Percentiles rank a stretch among this genome's conserved stretches.
phyloP scores from a whole-genome alignment of 1,140 invertebrate genomes.

The Aethina tumida region DNA sequence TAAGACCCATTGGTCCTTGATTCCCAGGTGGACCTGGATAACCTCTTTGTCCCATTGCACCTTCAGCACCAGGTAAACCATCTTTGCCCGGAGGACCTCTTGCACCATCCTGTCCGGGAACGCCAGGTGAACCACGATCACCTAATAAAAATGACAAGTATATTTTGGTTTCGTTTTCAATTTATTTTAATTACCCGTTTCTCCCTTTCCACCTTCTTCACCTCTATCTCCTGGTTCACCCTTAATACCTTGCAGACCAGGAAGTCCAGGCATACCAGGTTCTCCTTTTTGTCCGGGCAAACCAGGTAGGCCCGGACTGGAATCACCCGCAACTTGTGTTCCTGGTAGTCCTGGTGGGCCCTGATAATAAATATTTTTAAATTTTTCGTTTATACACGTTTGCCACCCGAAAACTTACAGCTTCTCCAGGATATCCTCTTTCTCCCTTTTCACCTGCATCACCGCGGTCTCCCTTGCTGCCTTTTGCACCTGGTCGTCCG shows the following conservation, averaged over 20 bases:
- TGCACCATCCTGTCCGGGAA: constrained; percentile 21
- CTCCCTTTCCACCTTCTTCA: constrained; percentile 32
- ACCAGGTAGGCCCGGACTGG: constrained; percentile 18
- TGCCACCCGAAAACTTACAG: constrained; percentile 8
- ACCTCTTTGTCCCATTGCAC: constrained; percentile 29
- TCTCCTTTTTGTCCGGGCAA: constrained; percentile 29
- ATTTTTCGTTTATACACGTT: neutral
- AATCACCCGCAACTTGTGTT: constrained; percentile 21
- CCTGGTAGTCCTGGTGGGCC: constrained; percentile 34
- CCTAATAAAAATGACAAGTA: constrained; percentile 21
- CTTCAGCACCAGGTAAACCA: constrained; percentile 30
- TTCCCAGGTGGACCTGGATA: constrained; percentile 28
- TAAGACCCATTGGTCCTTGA: constrained; percentile 27
- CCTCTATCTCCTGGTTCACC: constrained; percentile 39
- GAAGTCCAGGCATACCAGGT: constrained; percentile 34
- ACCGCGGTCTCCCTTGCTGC: constrained; percentile 15
- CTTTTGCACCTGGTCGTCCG: constrained; percentile 24
- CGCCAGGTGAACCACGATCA: constrained; percentile 32
- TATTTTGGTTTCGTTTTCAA: too few relatives aligned
- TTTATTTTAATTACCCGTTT: constrained; percentile 33
- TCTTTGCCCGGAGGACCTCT: constrained; percentile 22
- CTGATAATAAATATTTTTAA: too few relatives aligned
- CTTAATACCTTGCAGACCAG: constrained; percentile 35
- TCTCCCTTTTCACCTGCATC: constrained; percentile 18
- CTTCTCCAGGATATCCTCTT: constrained; percentile 20